Evolutionary conservation across 2,888 invertebrate species (phyloP).

Genomic region (Scaptomyza reducta): DNA sequence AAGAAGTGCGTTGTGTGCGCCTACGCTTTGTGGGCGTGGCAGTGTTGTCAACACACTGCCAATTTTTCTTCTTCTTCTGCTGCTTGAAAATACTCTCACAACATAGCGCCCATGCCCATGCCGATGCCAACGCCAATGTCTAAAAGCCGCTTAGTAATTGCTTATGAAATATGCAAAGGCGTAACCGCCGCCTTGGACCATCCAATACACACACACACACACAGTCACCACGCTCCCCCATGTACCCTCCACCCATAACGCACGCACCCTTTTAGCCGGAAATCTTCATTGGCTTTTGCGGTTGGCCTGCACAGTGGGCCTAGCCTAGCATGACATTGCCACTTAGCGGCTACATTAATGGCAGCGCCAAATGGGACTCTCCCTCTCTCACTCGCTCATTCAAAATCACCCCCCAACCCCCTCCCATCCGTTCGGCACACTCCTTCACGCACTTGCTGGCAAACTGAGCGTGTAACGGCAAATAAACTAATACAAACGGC

Average conservation of each 20-base stretch:
- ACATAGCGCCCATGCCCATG: conserved; percentile 38
- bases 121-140: conserved; percentile 50
- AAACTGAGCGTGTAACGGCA: conserved; percentile 78
- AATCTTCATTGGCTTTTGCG: conserved; percentile 67
- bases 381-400: conserved; percentile 10
- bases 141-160: conserved; percentile 79
- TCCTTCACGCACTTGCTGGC: conserved; percentile 14
- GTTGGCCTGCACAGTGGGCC: conserved; percentile 51
- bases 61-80: conserved; percentile 41
- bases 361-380: conserved; percentile 70
- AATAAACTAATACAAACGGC: conserved; percentile 70
- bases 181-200: conserved; percentile 51
- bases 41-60: conserved; percentile 57
- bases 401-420: too few relatives aligned
- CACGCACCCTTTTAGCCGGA: conserved; percentile 71
- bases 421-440: too few relatives aligned
- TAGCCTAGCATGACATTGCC: conserved; percentile 78
- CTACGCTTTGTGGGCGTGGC: conserved; percentile 26
- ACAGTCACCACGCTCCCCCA: background rate
- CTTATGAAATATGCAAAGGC: conserved; percentile 82
- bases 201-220: conserved; percentile 7
- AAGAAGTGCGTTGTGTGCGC: conserved; percentile 24
- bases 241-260: conserved; percentile 16
- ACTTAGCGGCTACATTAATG: conserved; percentile 79
- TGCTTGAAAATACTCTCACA: conserved; percentile 47